Percentiles rank a stretch among this genome's conserved stretches.
Conservation (phyloP, 2,113 vertebrate genomes). For the Lamprotornis superbus region DNA sequence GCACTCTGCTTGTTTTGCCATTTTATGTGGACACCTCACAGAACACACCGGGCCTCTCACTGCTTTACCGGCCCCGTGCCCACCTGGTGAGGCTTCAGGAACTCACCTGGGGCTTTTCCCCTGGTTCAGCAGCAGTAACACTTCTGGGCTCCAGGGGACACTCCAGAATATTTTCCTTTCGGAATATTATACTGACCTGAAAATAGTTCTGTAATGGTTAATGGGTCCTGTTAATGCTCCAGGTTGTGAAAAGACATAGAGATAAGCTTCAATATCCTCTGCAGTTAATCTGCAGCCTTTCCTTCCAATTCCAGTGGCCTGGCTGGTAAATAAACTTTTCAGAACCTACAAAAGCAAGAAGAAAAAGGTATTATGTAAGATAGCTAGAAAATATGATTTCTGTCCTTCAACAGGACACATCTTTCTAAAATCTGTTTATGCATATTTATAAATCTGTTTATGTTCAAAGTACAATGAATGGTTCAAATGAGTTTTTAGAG, state of each 20-base stretch:
- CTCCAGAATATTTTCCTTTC: background rate
- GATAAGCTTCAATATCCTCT: conserved; percentile 93
- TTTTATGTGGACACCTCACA: background rate
- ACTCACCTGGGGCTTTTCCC: background rate
- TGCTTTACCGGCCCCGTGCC: background rate
- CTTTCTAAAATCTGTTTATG: background rate
- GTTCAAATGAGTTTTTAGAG: background rate
- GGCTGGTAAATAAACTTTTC: conserved; percentile 91
- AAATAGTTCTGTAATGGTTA: conserved; percentile 94
- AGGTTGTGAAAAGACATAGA: conserved; percentile 94
- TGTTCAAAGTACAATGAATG: background rate
- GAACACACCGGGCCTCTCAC: background rate
- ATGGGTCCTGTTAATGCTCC: conserved; percentile 93
- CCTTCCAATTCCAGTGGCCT: conserved; percentile 86
- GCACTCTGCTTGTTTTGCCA: rapidly evolving
- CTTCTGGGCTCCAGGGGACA: background rate
- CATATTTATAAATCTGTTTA: background rate
- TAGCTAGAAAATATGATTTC: background rate
- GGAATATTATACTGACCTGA: conserved; percentile 80
- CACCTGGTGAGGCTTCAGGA: background rate
- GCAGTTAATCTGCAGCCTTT: conserved; percentile 87
- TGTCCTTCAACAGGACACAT: background rate
- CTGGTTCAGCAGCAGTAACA: background rate
- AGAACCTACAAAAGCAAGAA: conserved; percentile 77
- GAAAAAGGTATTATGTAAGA: background rate